phyloP scores from a whole-genome alignment of 2,797 vertebrate species.

The Danio choprae region DNA sequence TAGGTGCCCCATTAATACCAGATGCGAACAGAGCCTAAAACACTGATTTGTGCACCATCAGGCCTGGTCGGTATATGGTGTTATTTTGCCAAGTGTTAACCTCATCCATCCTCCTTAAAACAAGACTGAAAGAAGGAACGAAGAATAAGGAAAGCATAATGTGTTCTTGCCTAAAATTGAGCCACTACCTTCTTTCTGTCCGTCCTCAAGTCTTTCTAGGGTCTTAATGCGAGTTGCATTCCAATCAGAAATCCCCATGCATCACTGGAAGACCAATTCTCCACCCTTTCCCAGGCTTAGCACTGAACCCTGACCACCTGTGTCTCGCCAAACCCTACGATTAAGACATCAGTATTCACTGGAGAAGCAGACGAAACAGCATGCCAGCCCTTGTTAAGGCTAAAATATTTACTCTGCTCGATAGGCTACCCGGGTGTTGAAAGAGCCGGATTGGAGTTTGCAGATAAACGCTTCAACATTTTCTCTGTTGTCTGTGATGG shows the following conservation, averaged over 20 bases:
- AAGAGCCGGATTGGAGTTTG: constrained; percentile 32
- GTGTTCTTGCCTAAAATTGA: neutral
- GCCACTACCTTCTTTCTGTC: constrained; percentile 24
- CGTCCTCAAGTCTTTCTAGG: neutral
- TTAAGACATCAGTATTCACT: constrained; percentile 52
- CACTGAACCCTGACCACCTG: constrained; percentile 25
- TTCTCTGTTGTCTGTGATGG: constrained; percentile 25
- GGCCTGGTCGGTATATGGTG: neutral
- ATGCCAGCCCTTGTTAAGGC: constrained; percentile 37
- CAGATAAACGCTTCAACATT: constrained; percentile 53
- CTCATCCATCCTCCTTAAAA: neutral
- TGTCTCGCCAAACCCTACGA: constrained; percentile 24
- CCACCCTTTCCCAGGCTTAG: constrained; percentile 17
- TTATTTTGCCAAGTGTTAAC: neutral
- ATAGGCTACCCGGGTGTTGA: constrained; percentile 40
- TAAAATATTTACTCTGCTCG: constrained; percentile 52
- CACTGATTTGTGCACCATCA: neutral
- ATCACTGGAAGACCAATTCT: constrained; percentile 14
- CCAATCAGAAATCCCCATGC: constrained; percentile 42
- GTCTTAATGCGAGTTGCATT: constrained; percentile 27
- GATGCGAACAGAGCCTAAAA: neutral
- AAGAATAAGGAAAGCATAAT: constrained; percentile 3
- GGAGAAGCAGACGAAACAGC: constrained; percentile 28
- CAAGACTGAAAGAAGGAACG: neutral
- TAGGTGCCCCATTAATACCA: too few relatives aligned